Percentiles rank a stretch among this genome's conserved stretches.
These are phyloP conservation scores for Allophyes oxyacanthae DNA, from an alignment of 2,888 invertebrate genomes.

Conservation along the genomic window DNA sequence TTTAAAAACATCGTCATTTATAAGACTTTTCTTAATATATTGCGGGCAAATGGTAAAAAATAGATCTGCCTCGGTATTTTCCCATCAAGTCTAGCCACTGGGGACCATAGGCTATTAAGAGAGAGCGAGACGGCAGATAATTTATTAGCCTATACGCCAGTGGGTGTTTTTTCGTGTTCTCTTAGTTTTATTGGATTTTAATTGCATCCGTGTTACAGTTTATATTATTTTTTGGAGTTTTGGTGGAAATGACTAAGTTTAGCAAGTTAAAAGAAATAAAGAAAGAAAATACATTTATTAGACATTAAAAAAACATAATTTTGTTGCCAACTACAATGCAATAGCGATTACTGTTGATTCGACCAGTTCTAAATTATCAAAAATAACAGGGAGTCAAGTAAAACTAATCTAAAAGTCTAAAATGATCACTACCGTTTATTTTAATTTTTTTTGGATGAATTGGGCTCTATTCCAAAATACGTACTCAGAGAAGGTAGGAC, in stretches of 20 bases:
- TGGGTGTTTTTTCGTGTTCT: constrained; percentile 35
- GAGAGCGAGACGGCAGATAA: constrained; percentile 35
- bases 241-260: background rate
- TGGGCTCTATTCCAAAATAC: too few relatives aligned
- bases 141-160: constrained; percentile 31
- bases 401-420: too few relatives aligned
- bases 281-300: too few relatives aligned
- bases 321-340: too few relatives aligned
- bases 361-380: too few relatives aligned
- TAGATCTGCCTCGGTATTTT: constrained; percentile 38
- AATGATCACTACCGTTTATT: too few relatives aligned
- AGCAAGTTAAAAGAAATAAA: too few relatives aligned
- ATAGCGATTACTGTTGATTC: too few relatives aligned
- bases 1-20: constrained; percentile 24
- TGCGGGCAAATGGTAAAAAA: constrained; percentile 42
- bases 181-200: constrained; percentile 46
- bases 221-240: background rate
- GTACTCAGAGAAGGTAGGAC: too few relatives aligned
- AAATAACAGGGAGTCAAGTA: too few relatives aligned
- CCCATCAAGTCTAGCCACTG: constrained; percentile 43
- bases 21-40: constrained; percentile 16
- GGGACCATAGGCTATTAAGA: constrained; percentile 41
- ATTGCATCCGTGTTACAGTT: constrained; percentile 26
- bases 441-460: too few relatives aligned
- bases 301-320: too few relatives aligned